Evolutionary conservation across 2,797 vertebrate species (phyloP).

Genomic region (Lagodon rhomboides): DNA sequence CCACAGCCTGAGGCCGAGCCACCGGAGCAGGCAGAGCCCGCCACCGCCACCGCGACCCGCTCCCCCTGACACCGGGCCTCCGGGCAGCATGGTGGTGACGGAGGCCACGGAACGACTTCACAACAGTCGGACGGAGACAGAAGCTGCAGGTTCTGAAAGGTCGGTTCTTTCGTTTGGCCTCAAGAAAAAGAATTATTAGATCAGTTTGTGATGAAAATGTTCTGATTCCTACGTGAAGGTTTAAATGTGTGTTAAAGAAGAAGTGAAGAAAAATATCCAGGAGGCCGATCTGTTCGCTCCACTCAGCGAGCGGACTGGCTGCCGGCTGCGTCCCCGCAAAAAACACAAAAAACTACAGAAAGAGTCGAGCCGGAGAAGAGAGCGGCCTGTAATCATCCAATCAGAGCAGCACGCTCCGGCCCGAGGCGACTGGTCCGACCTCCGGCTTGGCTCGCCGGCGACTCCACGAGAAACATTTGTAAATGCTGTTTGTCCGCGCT

Average conservation of each 20-base stretch:
- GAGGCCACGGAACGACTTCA: no score
- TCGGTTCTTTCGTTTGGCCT: not conserved
- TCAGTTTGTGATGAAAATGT: no score
- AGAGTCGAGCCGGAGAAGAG: not conserved
- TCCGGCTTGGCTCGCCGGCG: not conserved
- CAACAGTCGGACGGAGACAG: not conserved
- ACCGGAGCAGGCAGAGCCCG: constrained; percentile 70
- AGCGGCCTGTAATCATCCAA: not conserved
- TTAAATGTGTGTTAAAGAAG: not conserved
- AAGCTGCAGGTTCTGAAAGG: not conserved
- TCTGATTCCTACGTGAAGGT: no score
- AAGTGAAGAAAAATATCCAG: not conserved
- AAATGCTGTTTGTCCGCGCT: not conserved
- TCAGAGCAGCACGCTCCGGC: constrained; percentile 17
- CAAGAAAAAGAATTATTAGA: no score
- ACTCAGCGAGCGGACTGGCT: not conserved
- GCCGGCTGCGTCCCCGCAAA: not conserved
- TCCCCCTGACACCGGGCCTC: constrained; percentile 5
- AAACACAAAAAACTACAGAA: not conserved
- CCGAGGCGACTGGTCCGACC: not conserved
- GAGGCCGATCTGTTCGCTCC: not conserved
- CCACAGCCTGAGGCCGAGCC: constrained; percentile 83
- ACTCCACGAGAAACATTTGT: not conserved
- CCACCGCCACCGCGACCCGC: constrained; percentile 30
- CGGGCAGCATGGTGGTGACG: constrained; percentile 49